Evolutionary conservation across 1,140 invertebrate genomes (phyloP), one percentile per base, ranked within the genome.

Genomic region (Panulirus ornatus): DNA sequence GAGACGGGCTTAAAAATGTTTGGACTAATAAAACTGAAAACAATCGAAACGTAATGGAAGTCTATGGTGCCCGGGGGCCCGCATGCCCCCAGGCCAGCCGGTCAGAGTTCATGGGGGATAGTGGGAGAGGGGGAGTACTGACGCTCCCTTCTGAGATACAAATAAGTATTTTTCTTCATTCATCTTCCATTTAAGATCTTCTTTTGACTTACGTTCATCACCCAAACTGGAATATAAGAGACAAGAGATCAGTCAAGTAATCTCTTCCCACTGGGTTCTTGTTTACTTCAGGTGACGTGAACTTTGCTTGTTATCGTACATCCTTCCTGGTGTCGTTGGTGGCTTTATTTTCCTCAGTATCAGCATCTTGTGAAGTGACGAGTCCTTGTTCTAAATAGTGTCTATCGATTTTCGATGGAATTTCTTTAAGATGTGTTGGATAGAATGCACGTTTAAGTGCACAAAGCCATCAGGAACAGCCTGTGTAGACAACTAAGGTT

Each of bases 51-150:
- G n/a, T 66, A 30, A 11, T 66, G 58, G n/a, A 66, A 66, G 58
- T 66, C n/a, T 30, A 66, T 66, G 58, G 58, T 66, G 51, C 70
- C 70, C 38, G 1, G 38, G 70, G 36, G 71, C 27, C 36, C 40
- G 1, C 14, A 14, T 34, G 11, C 0, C 36, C 71, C 36, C 9
- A 30, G 11, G 71, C 27, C 36, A 8, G 36, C 14, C 71, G 71
- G 71, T 75, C 71, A 75, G 71, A 75, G 71, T 75, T 75, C 71
- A 75, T 75, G 14, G 27, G 71, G 40, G 71, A 40, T 34, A 30
- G 27, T 34, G 70, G 38, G 70, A 14, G 71, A 36, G 71, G 3
- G 54, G 54, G 58, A 3, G n/a, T 1, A 66, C 30, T 47, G 27
- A 30, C n/a, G 58, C 3, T 66, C 16, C 58, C 58, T 30, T 30